A percentile compares a stretch with the other conserved stretches of the same genome.
Conservation (phyloP, 2,888 invertebrate genomes). For the Eilema sororculum region DNA sequence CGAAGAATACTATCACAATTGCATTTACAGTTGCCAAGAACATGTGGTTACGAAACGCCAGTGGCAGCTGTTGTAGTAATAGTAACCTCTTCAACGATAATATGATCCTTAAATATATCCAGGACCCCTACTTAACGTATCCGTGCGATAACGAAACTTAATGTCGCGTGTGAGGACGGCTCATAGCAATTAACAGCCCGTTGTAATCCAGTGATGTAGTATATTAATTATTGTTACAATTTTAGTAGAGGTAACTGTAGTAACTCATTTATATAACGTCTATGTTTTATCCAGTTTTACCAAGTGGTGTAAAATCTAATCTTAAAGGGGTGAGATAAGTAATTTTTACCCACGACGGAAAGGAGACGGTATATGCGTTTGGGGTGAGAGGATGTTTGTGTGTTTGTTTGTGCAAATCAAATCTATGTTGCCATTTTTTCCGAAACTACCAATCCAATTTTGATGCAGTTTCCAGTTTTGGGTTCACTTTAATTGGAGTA, state of each 20-base stretch:
- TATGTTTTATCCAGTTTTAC: too few species aligned
- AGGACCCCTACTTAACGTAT: neutral
- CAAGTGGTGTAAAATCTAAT: too few species aligned
- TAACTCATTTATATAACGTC: neutral
- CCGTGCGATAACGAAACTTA: constrained; percentile 6
- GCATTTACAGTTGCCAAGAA: neutral
- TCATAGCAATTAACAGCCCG: constrained; percentile 9
- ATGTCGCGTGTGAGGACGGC: constrained; percentile 5
- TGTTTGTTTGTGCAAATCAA: too few species aligned
- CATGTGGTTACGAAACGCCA: neutral
- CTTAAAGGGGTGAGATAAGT: too few species aligned
- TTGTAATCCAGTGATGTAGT: constrained; percentile 18
- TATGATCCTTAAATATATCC: neutral
- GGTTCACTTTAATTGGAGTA: too few species aligned
- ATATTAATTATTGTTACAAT: neutral
- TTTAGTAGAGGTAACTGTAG: neutral
- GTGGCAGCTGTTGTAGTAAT: neutral
- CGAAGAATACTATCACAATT: too few species aligned
- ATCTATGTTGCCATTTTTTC: too few species aligned
- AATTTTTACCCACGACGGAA: too few species aligned
- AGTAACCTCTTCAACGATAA: neutral
- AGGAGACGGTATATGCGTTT: too few species aligned
- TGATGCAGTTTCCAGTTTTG: too few species aligned
- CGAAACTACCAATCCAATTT: too few species aligned
- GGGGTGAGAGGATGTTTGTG: too few species aligned